Conservation (phyloP, 2,888 invertebrate genomes). For the Drosophila subsilvestris region DNA sequence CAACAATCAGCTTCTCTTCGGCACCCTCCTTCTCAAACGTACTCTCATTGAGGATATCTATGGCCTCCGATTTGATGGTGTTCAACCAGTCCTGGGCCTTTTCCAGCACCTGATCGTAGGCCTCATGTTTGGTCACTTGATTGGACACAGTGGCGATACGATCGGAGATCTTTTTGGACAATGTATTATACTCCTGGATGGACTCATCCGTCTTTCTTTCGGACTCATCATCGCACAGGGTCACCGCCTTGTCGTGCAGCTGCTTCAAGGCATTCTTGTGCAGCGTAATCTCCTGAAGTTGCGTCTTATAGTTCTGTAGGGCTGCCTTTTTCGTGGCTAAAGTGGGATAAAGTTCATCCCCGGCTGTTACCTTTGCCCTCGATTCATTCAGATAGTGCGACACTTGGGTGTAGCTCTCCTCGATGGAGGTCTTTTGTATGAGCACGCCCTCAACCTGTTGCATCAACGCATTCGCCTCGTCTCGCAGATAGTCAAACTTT, state of each 20-base stretch:
- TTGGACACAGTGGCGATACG: conserved; percentile 88
- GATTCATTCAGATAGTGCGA: conserved; percentile 93
- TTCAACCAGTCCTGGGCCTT: conserved; percentile 93
- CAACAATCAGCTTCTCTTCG: conserved; percentile 89
- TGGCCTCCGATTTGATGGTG: conserved; percentile 91
- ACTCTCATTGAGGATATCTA: conserved; percentile 90
- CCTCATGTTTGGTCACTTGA: conserved; percentile 92
- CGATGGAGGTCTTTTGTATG: conserved; percentile 95
- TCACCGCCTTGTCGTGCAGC: conserved; percentile 91
- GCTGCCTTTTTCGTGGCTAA: conserved; percentile 95
- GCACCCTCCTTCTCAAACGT: conserved; percentile 92
- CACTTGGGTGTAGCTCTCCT: conserved; percentile 95
- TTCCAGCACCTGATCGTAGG: conserved; percentile 91
- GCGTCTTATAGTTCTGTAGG: conserved; percentile 91
- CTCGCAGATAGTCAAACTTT: conserved; percentile 92
- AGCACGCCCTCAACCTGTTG: conserved; percentile 95
- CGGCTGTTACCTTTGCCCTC: conserved; percentile 89
- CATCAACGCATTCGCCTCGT: conserved; percentile 92
- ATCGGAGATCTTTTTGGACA: conserved; percentile 88
- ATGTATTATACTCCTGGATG: conserved; percentile 89
- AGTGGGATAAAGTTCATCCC: conserved; percentile 90
- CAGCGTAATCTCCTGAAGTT: conserved; percentile 93
- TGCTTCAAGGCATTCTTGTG: conserved; percentile 94
- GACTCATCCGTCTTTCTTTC: conserved; percentile 90
- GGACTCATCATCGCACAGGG: conserved; percentile 91